phyloP scores from a whole-genome alignment of 1,140 invertebrate genomes.

The Brachionus rotundiformis region DNA sequence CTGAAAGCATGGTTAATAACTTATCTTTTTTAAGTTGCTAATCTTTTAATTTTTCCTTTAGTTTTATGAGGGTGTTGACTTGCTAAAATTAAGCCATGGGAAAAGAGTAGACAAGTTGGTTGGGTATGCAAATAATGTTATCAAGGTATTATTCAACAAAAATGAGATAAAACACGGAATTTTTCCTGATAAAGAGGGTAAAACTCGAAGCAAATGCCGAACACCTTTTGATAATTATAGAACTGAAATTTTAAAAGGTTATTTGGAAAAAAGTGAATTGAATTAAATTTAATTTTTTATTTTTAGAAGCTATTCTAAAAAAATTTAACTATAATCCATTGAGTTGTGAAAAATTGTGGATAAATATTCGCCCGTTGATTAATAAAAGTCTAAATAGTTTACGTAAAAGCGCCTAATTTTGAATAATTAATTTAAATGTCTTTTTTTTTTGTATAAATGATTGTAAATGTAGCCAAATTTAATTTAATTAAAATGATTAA shows the following conservation, averaged over 20 bases:
- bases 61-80: constrained; percentile 23
- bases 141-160: background rate
- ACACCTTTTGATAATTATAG: background rate
- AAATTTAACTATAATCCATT: background rate
- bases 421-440: constrained; percentile 1
- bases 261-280: background rate
- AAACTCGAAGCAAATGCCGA: constrained; percentile 41
- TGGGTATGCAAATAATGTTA: background rate
- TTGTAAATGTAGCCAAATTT: background rate
- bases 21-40: background rate
- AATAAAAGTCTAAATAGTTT: background rate
- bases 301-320: constrained; percentile 5
- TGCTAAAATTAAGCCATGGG: background rate
- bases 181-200: background rate
- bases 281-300: background rate
- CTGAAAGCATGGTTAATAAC: background rate
- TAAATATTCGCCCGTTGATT: background rate
- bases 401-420: background rate
- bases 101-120: background rate
- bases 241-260: constrained; percentile 27
- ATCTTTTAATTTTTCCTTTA: background rate
- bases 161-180: background rate
- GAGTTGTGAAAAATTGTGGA: background rate
- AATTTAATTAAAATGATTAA: background rate
- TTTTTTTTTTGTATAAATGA: background rate